These are phyloP conservation scores for Enteromius radiatus DNA, from an alignment of 2,797 vertebrate species.

Conservation along the genomic window DNA sequence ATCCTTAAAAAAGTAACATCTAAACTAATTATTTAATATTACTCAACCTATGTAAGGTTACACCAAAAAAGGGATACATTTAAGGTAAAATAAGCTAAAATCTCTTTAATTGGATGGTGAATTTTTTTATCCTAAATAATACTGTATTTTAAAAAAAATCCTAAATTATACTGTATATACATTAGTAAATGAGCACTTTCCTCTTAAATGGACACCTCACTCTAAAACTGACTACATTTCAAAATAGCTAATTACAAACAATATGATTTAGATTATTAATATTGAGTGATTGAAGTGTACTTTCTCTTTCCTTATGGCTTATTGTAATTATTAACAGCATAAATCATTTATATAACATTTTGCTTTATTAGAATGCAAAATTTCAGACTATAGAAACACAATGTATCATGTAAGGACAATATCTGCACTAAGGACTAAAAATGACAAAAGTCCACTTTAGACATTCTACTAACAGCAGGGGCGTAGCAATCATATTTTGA, in stretches of 20 bases:
- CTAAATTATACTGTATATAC: not conserved
- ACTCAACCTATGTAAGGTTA: not conserved
- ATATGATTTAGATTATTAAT: not conserved
- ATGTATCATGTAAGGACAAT: not conserved
- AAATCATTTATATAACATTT: not conserved
- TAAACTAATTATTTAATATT: not conserved
- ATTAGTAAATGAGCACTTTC: not conserved
- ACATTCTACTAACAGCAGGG: no score
- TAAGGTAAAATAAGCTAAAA: not conserved
- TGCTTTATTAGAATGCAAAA: not conserved
- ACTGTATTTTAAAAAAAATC: not conserved
- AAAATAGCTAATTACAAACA: not conserved
- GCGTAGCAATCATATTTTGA: no score
- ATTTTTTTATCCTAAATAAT: not conserved
- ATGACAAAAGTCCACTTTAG: no score
- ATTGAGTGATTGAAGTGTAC: not conserved
- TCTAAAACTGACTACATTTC: not conserved
- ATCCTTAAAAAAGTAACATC: not conserved
- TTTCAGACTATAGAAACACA: not conserved
- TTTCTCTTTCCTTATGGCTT: not conserved
- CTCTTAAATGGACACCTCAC: not conserved
- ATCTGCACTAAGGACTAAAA: not conserved
- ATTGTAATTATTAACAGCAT: not conserved
- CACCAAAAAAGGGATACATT: not conserved
- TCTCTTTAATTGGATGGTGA: not conserved